A percentile compares a stretch with the other conserved stretches of the same genome.
Evolutionary conservation across 2,113 vertebrate species (phyloP).

Genomic region (Monarcha castaneiventris): DNA sequence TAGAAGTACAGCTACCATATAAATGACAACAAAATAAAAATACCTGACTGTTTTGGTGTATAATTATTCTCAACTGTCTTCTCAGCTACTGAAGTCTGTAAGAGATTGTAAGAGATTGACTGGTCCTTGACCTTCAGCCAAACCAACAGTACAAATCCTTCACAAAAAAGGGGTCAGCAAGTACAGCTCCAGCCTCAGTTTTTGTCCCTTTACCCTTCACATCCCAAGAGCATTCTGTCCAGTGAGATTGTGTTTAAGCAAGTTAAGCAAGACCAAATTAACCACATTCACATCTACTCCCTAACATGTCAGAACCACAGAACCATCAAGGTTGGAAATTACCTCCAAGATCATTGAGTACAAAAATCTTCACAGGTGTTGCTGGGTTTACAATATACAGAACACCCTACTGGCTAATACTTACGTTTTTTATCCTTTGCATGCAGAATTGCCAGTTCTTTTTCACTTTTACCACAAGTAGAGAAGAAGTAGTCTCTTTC

Average conservation of each 20-base stretch:
- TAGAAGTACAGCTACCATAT: background rate
- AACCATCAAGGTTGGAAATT: background rate
- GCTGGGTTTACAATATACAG: background rate
- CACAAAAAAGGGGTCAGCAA: background rate
- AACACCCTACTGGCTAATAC: background rate
- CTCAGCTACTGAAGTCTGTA: background rate
- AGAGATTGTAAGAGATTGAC: background rate
- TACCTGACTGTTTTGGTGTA: background rate
- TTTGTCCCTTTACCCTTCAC: background rate
- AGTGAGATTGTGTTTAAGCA: background rate
- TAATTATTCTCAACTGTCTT: background rate
- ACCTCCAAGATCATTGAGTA: background rate
- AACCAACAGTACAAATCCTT: background rate
- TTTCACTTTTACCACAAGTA: background rate
- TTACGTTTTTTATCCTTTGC: background rate
- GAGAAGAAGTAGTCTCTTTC: background rate
- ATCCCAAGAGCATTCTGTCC: background rate
- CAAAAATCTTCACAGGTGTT: background rate
- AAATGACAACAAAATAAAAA: background rate
- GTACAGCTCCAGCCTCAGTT: background rate
- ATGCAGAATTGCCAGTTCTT: accelerated
- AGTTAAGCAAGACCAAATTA: background rate
- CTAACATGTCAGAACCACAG: background rate
- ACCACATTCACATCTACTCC: background rate
- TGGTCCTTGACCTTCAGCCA: background rate